A percentile compares a stretch with the other conserved stretches of the same genome.
Conservation (phyloP, 2,888 invertebrate genomes). For the Quadroppia sp. region DNA sequence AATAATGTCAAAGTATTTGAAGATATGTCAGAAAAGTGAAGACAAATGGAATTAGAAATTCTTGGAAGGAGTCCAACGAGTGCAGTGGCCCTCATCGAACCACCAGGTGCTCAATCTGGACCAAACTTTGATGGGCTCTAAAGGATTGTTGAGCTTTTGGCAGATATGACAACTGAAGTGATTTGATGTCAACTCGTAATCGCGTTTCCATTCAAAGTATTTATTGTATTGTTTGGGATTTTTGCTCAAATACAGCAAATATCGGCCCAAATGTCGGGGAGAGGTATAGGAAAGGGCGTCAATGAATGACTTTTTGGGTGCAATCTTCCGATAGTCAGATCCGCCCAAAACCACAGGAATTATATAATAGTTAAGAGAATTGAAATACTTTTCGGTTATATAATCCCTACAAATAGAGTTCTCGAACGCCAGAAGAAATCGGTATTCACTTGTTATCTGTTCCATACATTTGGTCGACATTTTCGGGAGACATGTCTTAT, state of each 20-base stretch:
- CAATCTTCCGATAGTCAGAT: constrained; percentile 46
- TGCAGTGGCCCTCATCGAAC: constrained; percentile 46
- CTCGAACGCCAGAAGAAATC: constrained; percentile 53
- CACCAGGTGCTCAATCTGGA: constrained; percentile 45
- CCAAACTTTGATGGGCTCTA: constrained; percentile 36
- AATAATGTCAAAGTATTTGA: no score
- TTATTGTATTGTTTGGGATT: constrained; percentile 44
- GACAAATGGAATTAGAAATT: not conserved
- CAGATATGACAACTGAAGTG: constrained; percentile 47
- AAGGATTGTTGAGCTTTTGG: constrained; percentile 42
- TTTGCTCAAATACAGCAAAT: constrained; percentile 44
- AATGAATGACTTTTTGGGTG: constrained; percentile 47
- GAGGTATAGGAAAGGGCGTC: constrained; percentile 45
- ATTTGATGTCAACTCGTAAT: constrained; percentile 24
- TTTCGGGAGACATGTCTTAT: constrained; percentile 49
- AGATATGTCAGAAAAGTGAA: no score
- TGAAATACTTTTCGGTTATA: constrained; percentile 54
- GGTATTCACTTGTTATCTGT: constrained; percentile 51
- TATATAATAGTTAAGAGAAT: constrained; percentile 50
- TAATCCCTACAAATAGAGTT: constrained; percentile 54
- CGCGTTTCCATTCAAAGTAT: constrained; percentile 46
- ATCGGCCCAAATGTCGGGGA: constrained; percentile 44
- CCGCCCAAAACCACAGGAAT: constrained; percentile 48
- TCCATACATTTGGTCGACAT: constrained; percentile 51
- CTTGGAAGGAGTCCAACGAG: constrained; percentile 39